Base-by-base conservation (phyloP, 1,140 invertebrate species). In the Trinorchestia longiramus region DNA sequence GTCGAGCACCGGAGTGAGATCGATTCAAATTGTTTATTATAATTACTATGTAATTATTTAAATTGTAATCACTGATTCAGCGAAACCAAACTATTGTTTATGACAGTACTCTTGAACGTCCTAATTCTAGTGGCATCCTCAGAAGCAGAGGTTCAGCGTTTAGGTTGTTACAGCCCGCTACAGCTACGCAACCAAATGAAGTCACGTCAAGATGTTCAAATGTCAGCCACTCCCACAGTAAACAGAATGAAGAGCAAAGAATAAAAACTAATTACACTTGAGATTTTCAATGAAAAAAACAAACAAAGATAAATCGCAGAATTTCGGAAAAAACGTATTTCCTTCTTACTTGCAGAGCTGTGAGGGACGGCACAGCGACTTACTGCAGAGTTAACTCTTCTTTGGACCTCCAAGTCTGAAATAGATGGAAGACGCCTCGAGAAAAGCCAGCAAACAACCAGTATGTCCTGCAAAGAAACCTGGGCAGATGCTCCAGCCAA, bases 381-480 rank as follows among this genome's bases (percentile, higher is more conserved):
- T 77, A 77, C 11, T 77, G 62, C 62, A 23, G 28, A 77, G 62
- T 28, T 77, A 77, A 77, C 62, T 77, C 62, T 36, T 77, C 62
- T 77, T 77, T 77, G 62, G 62, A 36, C 62, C 62, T 77, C 6
- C 62, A 77, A 11, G 62, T 77, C 62, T 36, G 62, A 36, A 77
- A 77, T 77, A 77, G 28, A 77, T 77, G 62, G 62, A 77, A 77
- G 62, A 77, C 62, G 62, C 15, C 15, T 36, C 62, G 47, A 42
- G 43, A 90, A 90, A 42, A 90, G n/a, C 88, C 88, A 17, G 88
- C 88, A 90, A 43, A 90, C 88, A 90, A 15, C n/a, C 88, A 36
- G 36, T 28, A 90, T 42, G 88, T 90, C 88, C 88, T 41, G 88
- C n/a, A 41, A 90, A 90, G 88, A 90, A 90, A 41, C 43, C 62